These are phyloP conservation scores for Yponomeuta malinellus DNA, from an alignment of 2,888 invertebrate species.

Conservation along the genomic window DNA sequence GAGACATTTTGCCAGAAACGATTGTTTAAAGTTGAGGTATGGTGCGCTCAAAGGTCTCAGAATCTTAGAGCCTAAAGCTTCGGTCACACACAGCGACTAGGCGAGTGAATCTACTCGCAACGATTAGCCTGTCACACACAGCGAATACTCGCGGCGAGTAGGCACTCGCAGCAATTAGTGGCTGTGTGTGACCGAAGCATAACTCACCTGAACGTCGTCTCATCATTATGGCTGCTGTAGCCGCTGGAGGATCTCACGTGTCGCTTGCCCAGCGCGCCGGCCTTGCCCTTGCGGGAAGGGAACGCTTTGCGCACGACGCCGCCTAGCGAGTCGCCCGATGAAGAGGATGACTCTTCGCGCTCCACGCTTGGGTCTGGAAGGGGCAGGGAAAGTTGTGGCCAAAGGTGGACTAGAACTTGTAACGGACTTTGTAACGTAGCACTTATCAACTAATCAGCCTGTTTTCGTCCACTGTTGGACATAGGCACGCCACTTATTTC, in stretches of 20 bases:
- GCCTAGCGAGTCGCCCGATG: slow-evolving; percentile 84
- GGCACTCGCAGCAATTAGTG: too few species aligned
- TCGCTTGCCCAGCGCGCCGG: slow-evolving; percentile 79
- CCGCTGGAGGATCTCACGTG: slow-evolving; percentile 87
- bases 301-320: slow-evolving; percentile 81
- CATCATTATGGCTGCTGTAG: slow-evolving; percentile 89
- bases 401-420: background rate
- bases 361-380: slow-evolving; percentile 39
- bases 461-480: too few species aligned
- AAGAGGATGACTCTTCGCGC: slow-evolving; percentile 86
- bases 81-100: too few species aligned
- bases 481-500: too few species aligned
- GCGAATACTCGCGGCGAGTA: too few species aligned
- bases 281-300: slow-evolving; percentile 80
- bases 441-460: too few species aligned
- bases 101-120: too few species aligned
- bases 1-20: too few species aligned
- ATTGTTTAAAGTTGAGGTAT: too few species aligned
- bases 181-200: too few species aligned
- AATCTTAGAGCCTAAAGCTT: background rate
- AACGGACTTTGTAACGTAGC: too few species aligned
- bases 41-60: background rate
- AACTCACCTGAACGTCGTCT: slow-evolving; percentile 85
- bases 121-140: too few species aligned
- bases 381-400: background rate